Base-by-base conservation (phyloP, 1,140 invertebrate species). In the Bemisia tabaci region DNA sequence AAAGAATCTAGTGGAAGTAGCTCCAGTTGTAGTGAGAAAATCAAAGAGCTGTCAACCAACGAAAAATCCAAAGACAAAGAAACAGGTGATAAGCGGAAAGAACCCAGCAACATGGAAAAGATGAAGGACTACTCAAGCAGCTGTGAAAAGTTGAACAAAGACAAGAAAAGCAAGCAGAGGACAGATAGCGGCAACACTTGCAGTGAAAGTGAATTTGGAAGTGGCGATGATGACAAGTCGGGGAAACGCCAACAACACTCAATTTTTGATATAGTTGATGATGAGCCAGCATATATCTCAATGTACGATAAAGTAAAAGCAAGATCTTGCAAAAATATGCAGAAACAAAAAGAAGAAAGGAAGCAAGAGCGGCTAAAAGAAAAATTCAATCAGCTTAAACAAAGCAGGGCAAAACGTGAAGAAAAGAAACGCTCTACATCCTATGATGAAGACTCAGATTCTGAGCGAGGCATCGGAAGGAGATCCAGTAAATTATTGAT, bases 241-340 rank as follows among this genome's bases (percentile, higher is more conserved):
- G 48, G 58, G 33, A 70, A 73, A 71, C 68, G 73, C 23, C 73
- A 92, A 74, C 92, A 92, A 75, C 89, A 91, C 79, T 94, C 91
- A n/a, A 93, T 92, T 70, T 94, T 93, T 77, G 91, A 94, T 74
- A 92, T 93, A 67, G 84, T 91, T 24, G 89, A 92, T 72, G 91
- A 94, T 72, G 92, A 89, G 68, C 91, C 91, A 1, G 87, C 87
- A 17, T 96, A 95, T 74, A 92, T 95, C 67, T 97, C 94, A 33
- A 98, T 98, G 95, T 98, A 98, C 76, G 95, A 97, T 75, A 97
- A 97, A 79, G 94, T 98, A 0, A 98, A 98, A 79, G 91, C 94
- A 2, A 84, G 94, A 59, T 95, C 93, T 25, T 94, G 89, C 65
- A 92, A 92, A 75, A 91, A 92, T 74, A 90, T 92, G 87, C 90